Evolutionary conservation across 2,113 vertebrate genomes (phyloP), one percentile per base, ranked within the genome.

Genomic region (Atherinomorus stipes): DNA sequence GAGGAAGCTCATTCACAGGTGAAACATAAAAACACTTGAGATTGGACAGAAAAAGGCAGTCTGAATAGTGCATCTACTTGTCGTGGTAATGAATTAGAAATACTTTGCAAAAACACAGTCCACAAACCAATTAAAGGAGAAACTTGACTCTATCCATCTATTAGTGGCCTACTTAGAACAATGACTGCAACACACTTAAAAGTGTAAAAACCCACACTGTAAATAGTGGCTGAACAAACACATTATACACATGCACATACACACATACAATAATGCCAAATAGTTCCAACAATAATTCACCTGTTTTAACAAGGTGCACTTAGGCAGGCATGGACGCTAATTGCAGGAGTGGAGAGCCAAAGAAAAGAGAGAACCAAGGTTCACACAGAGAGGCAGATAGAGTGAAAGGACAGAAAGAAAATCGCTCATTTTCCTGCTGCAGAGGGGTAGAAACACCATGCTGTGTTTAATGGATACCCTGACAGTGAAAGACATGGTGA

Each of bases 401-500:
- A 72, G 40, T 28, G 42, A 47, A 44, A 56, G 54, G 34, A 13
- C 22, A 28, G 21, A 23, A 34, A 57, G 45, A 61, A 63, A 77
- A 70, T 53, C 34, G 52, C 19, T 18, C 47, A 64, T 85, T 84
- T 83, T 80, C 59, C 69, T 67, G 57, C 54, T 63, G 64, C 78
- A 88, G 54, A 45, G 61, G 51, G 26, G 38, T 51, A 52, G 79
- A 77, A 76, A 78, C 70, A 73, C 64, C 82, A 84, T 21, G 72
- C 84, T 87, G 85, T 77, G 83, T 74, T 82, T 75, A 89, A 88
- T 84, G 71, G 71, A 85, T 76, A 71, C 79, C 45, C 63, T 78
- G 79, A 80, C 79, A 85, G 72, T 72, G 62, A 80, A 84, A 84
- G 84, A 80, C 79, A 85, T 64, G 63, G 38, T 45, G 51, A 66